Conservation (phyloP, 2,113 vertebrate species). For the Microcebus jonahi region DNA sequence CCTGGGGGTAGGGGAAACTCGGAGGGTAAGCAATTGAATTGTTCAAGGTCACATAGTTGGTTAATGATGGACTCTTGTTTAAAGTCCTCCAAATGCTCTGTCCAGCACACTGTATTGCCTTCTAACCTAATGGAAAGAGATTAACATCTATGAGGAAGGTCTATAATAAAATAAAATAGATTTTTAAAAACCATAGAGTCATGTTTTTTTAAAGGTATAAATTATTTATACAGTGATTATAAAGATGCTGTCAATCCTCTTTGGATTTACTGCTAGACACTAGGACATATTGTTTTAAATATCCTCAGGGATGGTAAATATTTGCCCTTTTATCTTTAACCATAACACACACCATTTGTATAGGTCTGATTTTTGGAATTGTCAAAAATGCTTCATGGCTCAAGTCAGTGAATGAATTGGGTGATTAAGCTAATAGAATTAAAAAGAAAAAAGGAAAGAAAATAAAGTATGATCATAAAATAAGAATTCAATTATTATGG, state of each 20-base stretch:
- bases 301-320: not conserved
- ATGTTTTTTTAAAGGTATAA: not conserved
- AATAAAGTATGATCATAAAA: not conserved
- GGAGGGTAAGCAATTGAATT: not conserved
- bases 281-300: not conserved
- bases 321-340: not conserved
- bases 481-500: not conserved
- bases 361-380: not conserved
- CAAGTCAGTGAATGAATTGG: not conserved
- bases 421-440: not conserved
- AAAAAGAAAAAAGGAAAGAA: not conserved
- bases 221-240: not conserved
- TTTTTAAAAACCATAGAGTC: not conserved
- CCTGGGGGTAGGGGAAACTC: too few relatives aligned
- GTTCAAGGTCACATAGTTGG: not conserved
- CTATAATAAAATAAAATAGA: not conserved
- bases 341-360: not conserved
- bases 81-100: not conserved
- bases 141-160: not conserved
- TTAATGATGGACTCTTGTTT: not conserved
- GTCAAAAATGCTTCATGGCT: slow-evolving; percentile 5
- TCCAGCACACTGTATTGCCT: not conserved
- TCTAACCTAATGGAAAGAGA: not conserved
- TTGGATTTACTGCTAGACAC: not conserved
- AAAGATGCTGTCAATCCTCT: not conserved